Evolutionary conservation across 2,888 invertebrate species (phyloP).

Genomic region (Ophioninae sp.): DNA sequence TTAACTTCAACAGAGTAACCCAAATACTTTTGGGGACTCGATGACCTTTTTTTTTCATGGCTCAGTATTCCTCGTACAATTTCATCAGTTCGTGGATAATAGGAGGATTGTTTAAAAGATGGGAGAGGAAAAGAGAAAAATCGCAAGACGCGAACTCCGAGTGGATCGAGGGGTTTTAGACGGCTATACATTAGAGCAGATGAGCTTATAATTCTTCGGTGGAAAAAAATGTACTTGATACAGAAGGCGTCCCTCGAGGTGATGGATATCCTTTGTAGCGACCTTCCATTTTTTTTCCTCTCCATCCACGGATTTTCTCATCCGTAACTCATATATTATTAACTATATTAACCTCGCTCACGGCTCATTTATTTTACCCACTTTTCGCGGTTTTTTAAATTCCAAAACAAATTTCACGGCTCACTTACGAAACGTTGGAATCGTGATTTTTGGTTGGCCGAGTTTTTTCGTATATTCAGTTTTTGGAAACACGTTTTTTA

Average conservation of each 20-base stretch:
- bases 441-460: too few relatives aligned
- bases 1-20: not conserved
- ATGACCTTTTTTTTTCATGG: not conserved
- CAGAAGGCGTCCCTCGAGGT: conserved; percentile 51
- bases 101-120: conserved; percentile 1
- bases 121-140: conserved; percentile 20
- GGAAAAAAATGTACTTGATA: conserved; percentile 56
- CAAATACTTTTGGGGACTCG: not conserved
- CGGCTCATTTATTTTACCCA: not conserved
- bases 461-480: too few relatives aligned
- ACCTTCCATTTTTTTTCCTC: not conserved
- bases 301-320: conserved; percentile 32
- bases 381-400: too few relatives aligned
- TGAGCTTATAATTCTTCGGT: conserved; percentile 50
- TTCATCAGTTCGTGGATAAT: not conserved
- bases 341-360: conserved; percentile 31
- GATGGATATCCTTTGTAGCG: conserved; percentile 40
- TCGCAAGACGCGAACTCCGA: conserved; percentile 1
- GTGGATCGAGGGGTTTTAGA: conserved; percentile 4
- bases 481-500: too few relatives aligned
- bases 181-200: conserved; percentile 29
- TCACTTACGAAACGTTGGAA: too few relatives aligned
- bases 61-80: not conserved
- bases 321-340: conserved; percentile 40
- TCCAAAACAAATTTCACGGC: too few relatives aligned